Conservation (phyloP, 2,113 vertebrate genomes). For the Noturus placidus region DNA sequence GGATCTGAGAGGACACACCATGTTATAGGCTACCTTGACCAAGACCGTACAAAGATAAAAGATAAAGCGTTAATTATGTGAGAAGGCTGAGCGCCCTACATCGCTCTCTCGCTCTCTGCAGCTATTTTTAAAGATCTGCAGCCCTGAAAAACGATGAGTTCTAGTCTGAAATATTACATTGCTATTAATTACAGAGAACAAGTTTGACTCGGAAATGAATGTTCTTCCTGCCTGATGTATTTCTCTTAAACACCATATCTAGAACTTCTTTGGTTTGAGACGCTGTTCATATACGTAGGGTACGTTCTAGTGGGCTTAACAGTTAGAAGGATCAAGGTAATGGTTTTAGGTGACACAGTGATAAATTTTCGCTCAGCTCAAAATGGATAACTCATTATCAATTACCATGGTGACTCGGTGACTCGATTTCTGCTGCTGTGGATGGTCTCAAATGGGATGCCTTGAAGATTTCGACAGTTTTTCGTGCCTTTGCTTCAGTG, state of each 20-base stretch:
- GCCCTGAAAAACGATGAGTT: constrained; percentile 49
- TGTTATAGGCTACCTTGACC: neutral
- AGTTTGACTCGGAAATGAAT: constrained; percentile 52
- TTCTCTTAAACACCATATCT: constrained; percentile 45
- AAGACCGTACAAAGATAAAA: neutral
- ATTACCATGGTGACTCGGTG: neutral
- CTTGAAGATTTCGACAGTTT: neutral
- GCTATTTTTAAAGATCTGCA: constrained; percentile 40
- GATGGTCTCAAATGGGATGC: neutral
- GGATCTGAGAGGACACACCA: neutral
- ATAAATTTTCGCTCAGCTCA: constrained; percentile 16
- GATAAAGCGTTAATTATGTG: constrained; percentile 15
- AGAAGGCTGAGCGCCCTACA: constrained; percentile 3
- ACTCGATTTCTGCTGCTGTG: neutral
- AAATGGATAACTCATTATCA: constrained; percentile 37
- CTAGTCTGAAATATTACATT: constrained; percentile 50
- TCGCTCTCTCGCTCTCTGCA: constrained; percentile 20
- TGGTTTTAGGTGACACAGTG: neutral
- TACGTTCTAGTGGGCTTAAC: constrained; percentile 33
- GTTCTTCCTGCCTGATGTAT: constrained; percentile 39
- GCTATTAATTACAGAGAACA: constrained; percentile 51
- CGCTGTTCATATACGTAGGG: neutral
- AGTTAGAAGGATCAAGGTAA: constrained; percentile 33
- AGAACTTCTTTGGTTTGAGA: neutral
- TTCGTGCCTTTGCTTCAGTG: neutral